Evolutionary conservation across 1,140 invertebrate genomes (phyloP).

Genomic region (Aphis craccivora): DNA sequence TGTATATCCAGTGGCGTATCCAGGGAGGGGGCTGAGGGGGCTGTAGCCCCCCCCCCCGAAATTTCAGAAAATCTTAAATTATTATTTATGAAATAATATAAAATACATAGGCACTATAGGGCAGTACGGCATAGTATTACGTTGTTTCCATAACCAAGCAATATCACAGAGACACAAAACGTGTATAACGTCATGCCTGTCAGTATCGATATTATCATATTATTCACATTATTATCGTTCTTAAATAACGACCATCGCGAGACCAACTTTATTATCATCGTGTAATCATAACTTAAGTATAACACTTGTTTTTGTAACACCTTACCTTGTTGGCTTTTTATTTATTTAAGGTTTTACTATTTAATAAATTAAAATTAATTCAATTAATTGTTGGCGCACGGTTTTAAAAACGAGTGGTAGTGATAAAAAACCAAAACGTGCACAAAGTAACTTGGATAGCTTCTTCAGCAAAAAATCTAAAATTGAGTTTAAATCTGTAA

Average conservation of each 20-base stretch:
- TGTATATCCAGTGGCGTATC: neutral
- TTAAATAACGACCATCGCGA: neutral
- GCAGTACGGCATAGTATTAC: neutral
- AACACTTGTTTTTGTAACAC: neutral
- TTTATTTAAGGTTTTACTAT: neutral
- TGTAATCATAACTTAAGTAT: neutral
- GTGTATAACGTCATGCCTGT: neutral
- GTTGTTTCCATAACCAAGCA: neutral
- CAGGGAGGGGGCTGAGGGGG: neutral
- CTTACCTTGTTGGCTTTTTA: no score
- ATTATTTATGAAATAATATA: neutral
- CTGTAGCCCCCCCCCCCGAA: neutral
- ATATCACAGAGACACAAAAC: conserved; percentile 1
- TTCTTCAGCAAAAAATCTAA: conserved; percentile 20
- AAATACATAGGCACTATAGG: neutral
- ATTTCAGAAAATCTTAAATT: neutral
- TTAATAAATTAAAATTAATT: no score
- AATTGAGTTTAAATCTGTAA: neutral
- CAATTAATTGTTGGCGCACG: neutral
- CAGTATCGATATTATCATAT: neutral
- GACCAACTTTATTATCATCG: no score
- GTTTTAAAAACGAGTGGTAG: conserved; percentile 29
- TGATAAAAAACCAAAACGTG: neutral
- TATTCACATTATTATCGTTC: neutral
- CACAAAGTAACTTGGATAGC: conserved; percentile 2